A percentile compares a stretch with the other conserved stretches of the same genome.
Evolutionary conservation across 2,113 vertebrate genomes (phyloP).

Genomic region (Paedocypris sp.): DNA sequence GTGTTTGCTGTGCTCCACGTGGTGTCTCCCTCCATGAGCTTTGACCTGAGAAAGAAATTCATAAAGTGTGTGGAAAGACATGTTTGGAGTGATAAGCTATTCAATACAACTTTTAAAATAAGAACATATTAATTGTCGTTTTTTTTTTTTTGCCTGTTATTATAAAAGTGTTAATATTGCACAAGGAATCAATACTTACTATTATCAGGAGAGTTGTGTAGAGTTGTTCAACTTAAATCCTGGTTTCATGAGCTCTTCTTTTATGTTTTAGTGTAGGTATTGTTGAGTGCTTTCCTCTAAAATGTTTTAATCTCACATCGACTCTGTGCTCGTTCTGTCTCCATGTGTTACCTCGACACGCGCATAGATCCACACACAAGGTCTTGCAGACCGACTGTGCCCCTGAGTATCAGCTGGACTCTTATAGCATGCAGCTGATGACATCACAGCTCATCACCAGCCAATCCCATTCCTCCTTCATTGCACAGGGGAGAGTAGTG

Average conservation of each 20-base stretch:
- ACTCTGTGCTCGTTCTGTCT: conserved; percentile 16
- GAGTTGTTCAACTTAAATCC: conserved; percentile 33
- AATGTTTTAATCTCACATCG: conserved; percentile 37
- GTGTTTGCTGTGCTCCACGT: not conserved
- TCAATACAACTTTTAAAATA: too few relatives aligned
- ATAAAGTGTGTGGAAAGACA: not conserved
- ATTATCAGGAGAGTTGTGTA: not conserved
- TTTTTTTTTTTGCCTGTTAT: too few relatives aligned
- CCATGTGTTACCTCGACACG: not conserved
- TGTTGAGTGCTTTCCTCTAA: conserved; percentile 24
- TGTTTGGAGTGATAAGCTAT: not conserved
- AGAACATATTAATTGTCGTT: too few relatives aligned
- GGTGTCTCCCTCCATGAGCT: conserved; percentile 41
- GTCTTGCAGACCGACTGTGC: conserved; percentile 34
- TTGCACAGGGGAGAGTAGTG: not conserved
- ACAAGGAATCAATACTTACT: conserved; percentile 6
- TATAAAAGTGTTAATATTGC: not conserved
- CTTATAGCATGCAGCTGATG: conserved; percentile 40
- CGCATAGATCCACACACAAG: conserved; percentile 20
- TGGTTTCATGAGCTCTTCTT: conserved; percentile 11
- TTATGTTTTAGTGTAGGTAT: conserved; percentile 22
- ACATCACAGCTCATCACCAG: conserved; percentile 36
- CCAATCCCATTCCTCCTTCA: conserved; percentile 30
- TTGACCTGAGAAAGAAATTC: not conserved
- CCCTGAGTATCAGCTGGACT: conserved; percentile 23